These are phyloP conservation scores for Bombus ignitus DNA, from an alignment of 1,140 invertebrate species.

Conservation along the genomic window DNA sequence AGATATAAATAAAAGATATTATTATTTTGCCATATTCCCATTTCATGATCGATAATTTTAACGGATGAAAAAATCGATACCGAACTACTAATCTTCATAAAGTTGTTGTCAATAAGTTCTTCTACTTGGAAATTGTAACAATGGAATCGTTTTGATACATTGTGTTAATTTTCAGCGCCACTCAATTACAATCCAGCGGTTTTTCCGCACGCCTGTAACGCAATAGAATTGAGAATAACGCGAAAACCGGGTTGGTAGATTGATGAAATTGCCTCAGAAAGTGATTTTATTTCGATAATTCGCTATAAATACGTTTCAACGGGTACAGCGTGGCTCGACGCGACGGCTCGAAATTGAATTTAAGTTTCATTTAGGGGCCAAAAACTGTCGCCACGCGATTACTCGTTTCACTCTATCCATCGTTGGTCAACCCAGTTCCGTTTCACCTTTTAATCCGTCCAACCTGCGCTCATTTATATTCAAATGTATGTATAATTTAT, in stretches of 20 bases:
- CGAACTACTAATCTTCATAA: not conserved
- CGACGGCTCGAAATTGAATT: slow-evolving; percentile 38
- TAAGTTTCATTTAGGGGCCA: slow-evolving; percentile 38
- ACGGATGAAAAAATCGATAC: no score
- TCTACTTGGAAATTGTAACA: no score
- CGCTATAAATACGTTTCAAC: slow-evolving; percentile 39
- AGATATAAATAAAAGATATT: not conserved
- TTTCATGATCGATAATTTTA: no score
- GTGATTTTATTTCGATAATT: slow-evolving; percentile 56
- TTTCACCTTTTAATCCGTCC: slow-evolving; percentile 40
- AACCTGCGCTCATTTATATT: slow-evolving; percentile 24
- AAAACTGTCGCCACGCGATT: slow-evolving; percentile 43
- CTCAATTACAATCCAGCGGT: not conserved
- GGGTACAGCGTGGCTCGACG: not conserved
- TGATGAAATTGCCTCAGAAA: slow-evolving; percentile 38
- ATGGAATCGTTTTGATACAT: not conserved
- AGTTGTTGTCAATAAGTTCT: no score
- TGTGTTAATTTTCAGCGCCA: not conserved
- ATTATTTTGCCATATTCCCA: not conserved
- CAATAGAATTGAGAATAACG: slow-evolving; percentile 7
- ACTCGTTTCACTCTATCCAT: not conserved
- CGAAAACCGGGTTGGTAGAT: not conserved
- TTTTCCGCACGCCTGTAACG: not conserved
- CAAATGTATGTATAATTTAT: slow-evolving; percentile 18
- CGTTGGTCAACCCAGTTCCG: slow-evolving; percentile 33